A percentile compares a stretch with the other conserved stretches of the same genome.
Evolutionary conservation across 2,113 vertebrate genomes (phyloP).

Genomic region (Serilophus lunatus): DNA sequence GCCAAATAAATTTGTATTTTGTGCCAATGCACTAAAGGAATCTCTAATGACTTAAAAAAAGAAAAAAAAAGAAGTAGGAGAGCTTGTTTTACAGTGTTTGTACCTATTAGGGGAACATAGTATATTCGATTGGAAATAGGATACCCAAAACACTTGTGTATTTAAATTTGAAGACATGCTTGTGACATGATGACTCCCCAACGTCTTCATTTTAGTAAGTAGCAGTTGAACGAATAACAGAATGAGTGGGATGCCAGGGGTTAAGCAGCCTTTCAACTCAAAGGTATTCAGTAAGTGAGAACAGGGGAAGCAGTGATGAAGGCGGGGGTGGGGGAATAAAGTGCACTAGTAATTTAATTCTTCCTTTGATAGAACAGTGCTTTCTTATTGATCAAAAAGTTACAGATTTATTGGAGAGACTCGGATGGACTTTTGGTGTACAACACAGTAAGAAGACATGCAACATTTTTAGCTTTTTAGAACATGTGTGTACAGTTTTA

Average conservation of each 20-base stretch:
- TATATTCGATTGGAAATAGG: constrained; percentile 25
- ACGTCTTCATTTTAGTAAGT: neutral
- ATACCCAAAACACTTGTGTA: constrained; percentile 16
- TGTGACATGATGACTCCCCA: constrained; percentile 4
- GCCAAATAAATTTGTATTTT: constrained; percentile 22
- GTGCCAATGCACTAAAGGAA: neutral
- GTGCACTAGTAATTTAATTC: neutral
- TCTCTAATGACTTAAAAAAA: neutral
- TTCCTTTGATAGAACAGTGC: neutral
- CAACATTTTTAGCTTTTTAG: neutral
- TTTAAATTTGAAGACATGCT: constrained; percentile 5
- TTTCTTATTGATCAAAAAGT: constrained; percentile 3
- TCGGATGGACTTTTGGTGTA: neutral
- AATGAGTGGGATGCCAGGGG: neutral
- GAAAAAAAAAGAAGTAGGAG: neutral
- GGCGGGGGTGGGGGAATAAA: neutral
- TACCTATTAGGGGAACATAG: neutral
- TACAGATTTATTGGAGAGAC: neutral
- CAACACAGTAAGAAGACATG: neutral
- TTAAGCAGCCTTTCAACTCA: constrained; percentile 34
- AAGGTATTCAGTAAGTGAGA: neutral
- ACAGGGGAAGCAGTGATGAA: neutral
- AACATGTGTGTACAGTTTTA: neutral
- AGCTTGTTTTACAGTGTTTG: constrained; percentile 42
- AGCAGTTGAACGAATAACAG: neutral